Conservation (phyloP, 2,888 invertebrate species). For the Anoplius nigerrimus region DNA sequence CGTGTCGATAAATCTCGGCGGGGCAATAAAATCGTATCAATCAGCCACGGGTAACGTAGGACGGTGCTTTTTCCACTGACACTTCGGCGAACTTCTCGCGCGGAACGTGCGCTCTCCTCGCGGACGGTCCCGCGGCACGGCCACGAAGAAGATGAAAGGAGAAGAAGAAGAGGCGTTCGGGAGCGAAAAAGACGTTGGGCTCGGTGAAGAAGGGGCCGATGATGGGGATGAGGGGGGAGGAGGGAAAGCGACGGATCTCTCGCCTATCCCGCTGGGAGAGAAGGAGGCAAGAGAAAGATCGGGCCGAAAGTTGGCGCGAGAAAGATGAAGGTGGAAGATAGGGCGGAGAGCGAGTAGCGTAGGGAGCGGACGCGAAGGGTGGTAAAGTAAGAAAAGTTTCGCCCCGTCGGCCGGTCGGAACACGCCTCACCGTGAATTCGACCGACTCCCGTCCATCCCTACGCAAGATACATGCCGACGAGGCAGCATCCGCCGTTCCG, state of each 20-base stretch:
- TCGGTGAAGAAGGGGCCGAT: background rate
- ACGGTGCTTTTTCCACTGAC: slow-evolving; percentile 43
- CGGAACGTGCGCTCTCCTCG: slow-evolving; percentile 31
- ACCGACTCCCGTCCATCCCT: slow-evolving; percentile 38
- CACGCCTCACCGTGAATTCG: slow-evolving; percentile 41
- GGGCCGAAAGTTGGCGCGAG: slow-evolving; percentile 10
- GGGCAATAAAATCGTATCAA: slow-evolving; percentile 67
- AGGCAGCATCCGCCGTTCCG: slow-evolving; percentile 39
- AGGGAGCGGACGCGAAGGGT: background rate
- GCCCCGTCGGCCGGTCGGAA: slow-evolving; percentile 42
- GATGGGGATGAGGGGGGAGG: background rate
- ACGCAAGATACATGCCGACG: slow-evolving; percentile 45
- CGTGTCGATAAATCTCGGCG: slow-evolving; percentile 53
- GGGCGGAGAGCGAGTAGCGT: slow-evolving; percentile 14
- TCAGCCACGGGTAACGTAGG: slow-evolving; percentile 52
- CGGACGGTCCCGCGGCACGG: slow-evolving; percentile 14
- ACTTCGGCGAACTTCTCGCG: slow-evolving; percentile 45
- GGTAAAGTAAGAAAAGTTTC: slow-evolving; percentile 41
- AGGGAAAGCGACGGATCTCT: background rate
- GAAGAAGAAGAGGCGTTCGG: slow-evolving; percentile 28
- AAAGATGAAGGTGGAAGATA: slow-evolving; percentile 1
- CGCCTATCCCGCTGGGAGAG: background rate
- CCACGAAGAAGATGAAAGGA: slow-evolving; percentile 19
- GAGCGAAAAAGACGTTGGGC: slow-evolving; percentile 11
- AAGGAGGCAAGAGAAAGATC: background rate